These are phyloP conservation scores for Corynorhinus townsendii DNA, from an alignment of 2,113 vertebrate species.

Conservation along the genomic window DNA sequence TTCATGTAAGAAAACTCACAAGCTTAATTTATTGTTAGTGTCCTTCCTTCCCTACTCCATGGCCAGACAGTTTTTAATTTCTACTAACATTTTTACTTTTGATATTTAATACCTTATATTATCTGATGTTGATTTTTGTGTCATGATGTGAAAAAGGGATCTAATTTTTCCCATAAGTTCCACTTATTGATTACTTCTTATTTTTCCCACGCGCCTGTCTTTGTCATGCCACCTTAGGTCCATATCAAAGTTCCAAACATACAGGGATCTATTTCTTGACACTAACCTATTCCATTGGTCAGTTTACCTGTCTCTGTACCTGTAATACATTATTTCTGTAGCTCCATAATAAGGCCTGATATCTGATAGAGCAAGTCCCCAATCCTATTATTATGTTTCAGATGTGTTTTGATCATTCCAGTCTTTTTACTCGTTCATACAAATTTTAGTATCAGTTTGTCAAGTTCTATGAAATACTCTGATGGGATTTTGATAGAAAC, in stretches of 20 bases:
- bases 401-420: not conserved
- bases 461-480: not conserved
- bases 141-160: not conserved
- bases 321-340: not conserved
- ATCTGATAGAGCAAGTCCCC: not conserved
- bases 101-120: not conserved
- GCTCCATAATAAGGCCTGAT: not conserved
- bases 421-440: not conserved
- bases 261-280: not conserved
- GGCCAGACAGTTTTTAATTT: not conserved
- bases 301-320: not conserved
- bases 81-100: not conserved
- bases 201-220: not conserved
- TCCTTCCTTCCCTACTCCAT: not conserved
- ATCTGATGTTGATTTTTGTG: conserved; percentile 9
- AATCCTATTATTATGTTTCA: not conserved
- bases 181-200: not conserved
- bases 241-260: conserved; percentile 1
- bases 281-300: not conserved
- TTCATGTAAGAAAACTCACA: not conserved
- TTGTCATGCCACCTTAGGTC: not conserved
- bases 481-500: not conserved
- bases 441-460: conserved; percentile 20
- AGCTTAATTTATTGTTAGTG: not conserved
- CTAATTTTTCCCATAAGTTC: not conserved